Percentiles rank a stretch among this genome's conserved stretches.
phyloP scores from a whole-genome alignment of 1,140 invertebrate genomes.

The Heliconius himera region DNA sequence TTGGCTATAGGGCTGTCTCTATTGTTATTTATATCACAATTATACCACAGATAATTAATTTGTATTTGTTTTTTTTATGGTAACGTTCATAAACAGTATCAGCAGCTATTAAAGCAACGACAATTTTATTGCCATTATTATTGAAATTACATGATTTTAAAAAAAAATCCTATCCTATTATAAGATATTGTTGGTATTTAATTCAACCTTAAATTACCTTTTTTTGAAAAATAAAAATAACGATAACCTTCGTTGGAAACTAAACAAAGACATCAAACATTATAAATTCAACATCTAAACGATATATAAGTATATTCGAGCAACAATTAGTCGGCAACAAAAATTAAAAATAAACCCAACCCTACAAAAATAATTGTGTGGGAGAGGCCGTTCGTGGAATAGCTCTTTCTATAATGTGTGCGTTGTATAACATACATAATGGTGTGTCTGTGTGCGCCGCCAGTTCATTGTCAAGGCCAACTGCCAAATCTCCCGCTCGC shows the following conservation, averaged over 20 bases:
- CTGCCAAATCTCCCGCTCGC: conserved; percentile 76
- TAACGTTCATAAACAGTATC: too few species aligned
- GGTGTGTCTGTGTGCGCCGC: conserved; percentile 55
- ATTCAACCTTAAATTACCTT: not conserved
- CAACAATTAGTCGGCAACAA: not conserved
- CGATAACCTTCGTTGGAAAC: not conserved
- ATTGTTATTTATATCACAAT: conserved; percentile 25
- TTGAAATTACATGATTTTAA: too few species aligned
- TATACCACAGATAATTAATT: not conserved
- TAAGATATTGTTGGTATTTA: not conserved
- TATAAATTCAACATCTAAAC: not conserved
- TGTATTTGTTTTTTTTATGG: not conserved
- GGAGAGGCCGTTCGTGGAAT: conserved; percentile 76
- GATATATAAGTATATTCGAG: not conserved
- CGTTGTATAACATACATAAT: conserved; percentile 35
- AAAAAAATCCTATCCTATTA: too few species aligned
- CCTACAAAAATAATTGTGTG: conserved; percentile 69
- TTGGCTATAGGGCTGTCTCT: conserved; percentile 62
- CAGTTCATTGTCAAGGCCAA: conserved; percentile 81
- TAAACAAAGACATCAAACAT: not conserved
- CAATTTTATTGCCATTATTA: too few species aligned
- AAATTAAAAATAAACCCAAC: conserved; percentile 34
- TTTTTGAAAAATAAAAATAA: not conserved
- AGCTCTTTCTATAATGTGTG: conserved; percentile 57
- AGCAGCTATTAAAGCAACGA: too few species aligned